Evolutionary conservation across 2,888 invertebrate species (phyloP).

Genomic region (Lagria hirta): DNA sequence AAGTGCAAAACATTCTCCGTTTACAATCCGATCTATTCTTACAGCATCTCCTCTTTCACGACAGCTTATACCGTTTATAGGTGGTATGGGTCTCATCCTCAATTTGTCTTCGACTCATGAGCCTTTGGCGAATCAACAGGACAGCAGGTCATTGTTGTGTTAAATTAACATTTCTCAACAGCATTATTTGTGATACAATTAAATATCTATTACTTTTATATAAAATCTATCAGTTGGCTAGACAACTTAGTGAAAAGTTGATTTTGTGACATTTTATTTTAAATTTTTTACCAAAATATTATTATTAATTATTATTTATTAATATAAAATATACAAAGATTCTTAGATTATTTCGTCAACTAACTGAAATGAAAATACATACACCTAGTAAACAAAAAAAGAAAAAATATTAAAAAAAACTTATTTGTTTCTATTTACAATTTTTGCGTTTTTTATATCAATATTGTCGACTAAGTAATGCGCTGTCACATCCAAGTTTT

Average conservation of each 20-base stretch:
- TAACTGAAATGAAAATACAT: slow-evolving; percentile 11
- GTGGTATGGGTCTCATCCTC: too few species aligned
- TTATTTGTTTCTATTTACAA: slow-evolving; percentile 6
- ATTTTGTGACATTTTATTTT: slow-evolving; percentile 9
- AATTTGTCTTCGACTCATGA: slow-evolving; percentile 7
- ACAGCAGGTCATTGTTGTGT: slow-evolving; percentile 11
- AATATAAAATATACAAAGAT: slow-evolving; percentile 12
- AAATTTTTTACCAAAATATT: slow-evolving; percentile 8
- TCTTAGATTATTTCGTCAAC: slow-evolving; percentile 10
- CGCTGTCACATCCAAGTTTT: slow-evolving; percentile 10
- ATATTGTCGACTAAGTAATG: slow-evolving; percentile 14
- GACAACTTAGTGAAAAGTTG: slow-evolving; percentile 10
- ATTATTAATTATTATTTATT: slow-evolving; percentile 6
- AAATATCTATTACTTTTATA: slow-evolving; percentile 10
- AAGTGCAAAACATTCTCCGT: too few species aligned
- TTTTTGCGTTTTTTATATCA: slow-evolving; percentile 13
- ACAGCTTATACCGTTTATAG: too few species aligned
- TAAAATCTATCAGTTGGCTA: slow-evolving; percentile 10
- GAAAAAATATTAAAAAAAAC: slow-evolving; percentile 7
- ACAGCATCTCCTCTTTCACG: too few species aligned
- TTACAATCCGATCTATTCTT: too few species aligned
- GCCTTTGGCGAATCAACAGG: slow-evolving; percentile 8
- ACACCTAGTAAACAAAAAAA: slow-evolving; percentile 8
- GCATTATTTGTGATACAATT: slow-evolving; percentile 13
- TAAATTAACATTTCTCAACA: slow-evolving; percentile 14